phyloP scores from a whole-genome alignment of 1,140 invertebrate species.

The Brachionus sp. region DNA sequence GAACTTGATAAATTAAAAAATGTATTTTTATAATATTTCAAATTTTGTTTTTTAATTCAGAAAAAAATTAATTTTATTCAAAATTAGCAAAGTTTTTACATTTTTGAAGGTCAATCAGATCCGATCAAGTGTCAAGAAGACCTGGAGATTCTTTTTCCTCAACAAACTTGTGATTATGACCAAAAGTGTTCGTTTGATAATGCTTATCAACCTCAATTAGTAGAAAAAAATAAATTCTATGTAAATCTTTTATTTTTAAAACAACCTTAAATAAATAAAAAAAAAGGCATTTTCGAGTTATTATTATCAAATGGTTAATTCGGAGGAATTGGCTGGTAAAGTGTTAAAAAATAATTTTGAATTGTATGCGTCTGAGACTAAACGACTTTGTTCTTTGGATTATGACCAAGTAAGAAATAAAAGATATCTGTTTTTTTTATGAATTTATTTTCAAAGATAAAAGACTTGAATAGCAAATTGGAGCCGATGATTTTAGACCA shows the following conservation, averaged over 20 bases:
- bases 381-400: not conserved
- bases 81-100: not conserved
- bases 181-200: constrained; percentile 21
- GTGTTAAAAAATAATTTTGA: not conserved
- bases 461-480: not conserved
- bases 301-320: constrained; percentile 41
- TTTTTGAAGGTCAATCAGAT: not conserved
- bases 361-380: not conserved
- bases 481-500: not conserved
- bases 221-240: constrained; percentile 16
- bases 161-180: not conserved
- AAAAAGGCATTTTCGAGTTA: constrained; percentile 28
- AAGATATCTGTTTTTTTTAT: not conserved
- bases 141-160: not conserved
- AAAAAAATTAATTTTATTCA: not conserved
- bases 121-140: not conserved
- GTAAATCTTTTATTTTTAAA: too few relatives aligned
- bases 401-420: not conserved
- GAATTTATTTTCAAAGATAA: not conserved
- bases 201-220: not conserved
- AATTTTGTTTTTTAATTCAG: not conserved
- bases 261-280: too few relatives aligned
- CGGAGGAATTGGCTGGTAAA: not conserved
- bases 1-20: constrained; percentile 12
- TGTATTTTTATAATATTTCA: not conserved